Evolutionary conservation across 2,888 invertebrate species (phyloP).

Genomic region (Operophtera brumata): DNA sequence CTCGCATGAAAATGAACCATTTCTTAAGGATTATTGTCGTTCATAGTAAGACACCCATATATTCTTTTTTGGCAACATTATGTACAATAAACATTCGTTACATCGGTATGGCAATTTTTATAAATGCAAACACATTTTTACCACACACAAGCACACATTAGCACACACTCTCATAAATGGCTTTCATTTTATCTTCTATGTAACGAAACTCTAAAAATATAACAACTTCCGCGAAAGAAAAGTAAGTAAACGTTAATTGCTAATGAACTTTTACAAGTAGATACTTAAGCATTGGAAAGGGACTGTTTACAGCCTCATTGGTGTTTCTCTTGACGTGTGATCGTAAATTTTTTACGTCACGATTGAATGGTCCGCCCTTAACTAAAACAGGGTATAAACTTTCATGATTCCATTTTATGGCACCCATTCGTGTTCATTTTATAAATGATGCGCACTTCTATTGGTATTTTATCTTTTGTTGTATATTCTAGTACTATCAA

Average conservation of each 20-base stretch:
- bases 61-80: too few relatives aligned
- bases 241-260: slow-evolving; percentile 59
- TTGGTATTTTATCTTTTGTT: slow-evolving; percentile 52
- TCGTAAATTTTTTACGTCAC: slow-evolving; percentile 77
- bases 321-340: slow-evolving; percentile 78
- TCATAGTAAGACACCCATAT: too few relatives aligned
- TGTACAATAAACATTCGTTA: too few relatives aligned
- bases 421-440: slow-evolving; percentile 75
- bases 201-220: slow-evolving; percentile 26
- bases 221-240: slow-evolving; percentile 43
- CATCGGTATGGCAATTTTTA: too few relatives aligned
- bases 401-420: slow-evolving; percentile 76
- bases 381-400: slow-evolving; percentile 78
- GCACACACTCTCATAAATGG: too few relatives aligned
- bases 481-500: slow-evolving; percentile 42
- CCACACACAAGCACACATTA: too few relatives aligned
- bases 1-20: too few relatives aligned
- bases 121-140: too few relatives aligned
- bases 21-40: too few relatives aligned
- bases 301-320: slow-evolving; percentile 76
- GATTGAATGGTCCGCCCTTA: slow-evolving; percentile 77
- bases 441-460: slow-evolving; percentile 67
- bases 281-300: slow-evolving; percentile 64
- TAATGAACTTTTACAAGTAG: slow-evolving; percentile 74
- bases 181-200: too few relatives aligned